Conservation (phyloP, 2,888 invertebrate species). For the Nymphalis polychloros region DNA sequence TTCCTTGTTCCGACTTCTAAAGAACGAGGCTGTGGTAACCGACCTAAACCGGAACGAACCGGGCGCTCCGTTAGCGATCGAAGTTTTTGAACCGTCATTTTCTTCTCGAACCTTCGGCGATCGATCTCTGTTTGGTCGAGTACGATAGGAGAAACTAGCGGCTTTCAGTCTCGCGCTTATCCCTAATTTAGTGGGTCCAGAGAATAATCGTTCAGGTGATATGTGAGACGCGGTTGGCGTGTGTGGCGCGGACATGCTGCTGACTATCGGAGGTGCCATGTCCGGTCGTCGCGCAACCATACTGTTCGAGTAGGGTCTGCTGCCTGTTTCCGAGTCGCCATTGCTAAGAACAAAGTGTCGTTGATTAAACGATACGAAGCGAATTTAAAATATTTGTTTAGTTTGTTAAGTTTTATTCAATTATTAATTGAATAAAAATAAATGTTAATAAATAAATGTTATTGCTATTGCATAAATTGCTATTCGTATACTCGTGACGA, state of each 20-base stretch:
- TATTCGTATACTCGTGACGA: too few species aligned
- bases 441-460: too few species aligned
- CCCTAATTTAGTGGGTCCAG: slow-evolving; percentile 47
- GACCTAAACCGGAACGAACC: slow-evolving; percentile 66
- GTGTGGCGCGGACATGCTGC: slow-evolving; percentile 70
- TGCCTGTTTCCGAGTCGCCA: slow-evolving; percentile 53
- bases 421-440: too few species aligned
- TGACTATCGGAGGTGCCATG: slow-evolving; percentile 47
- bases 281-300: slow-evolving; percentile 63
- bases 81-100: slow-evolving; percentile 49
- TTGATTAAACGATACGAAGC: background rate
- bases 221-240: slow-evolving; percentile 64
- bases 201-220: slow-evolving; percentile 35
- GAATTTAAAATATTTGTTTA: background rate
- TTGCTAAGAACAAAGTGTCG: slow-evolving; percentile 34
- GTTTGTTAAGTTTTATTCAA: too few species aligned
- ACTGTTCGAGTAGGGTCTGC: slow-evolving; percentile 63
- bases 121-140: slow-evolving; percentile 56
- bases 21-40: slow-evolving; percentile 68
- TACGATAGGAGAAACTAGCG: slow-evolving; percentile 66
- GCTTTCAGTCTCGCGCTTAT: slow-evolving; percentile 62
- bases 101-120: slow-evolving; percentile 60
- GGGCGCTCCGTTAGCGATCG: slow-evolving; percentile 55
- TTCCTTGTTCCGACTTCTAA: slow-evolving; percentile 56
- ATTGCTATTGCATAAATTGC: too few species aligned